Percentiles rank a stretch among this genome's conserved stretches.
These are phyloP conservation scores for Pipistrellus pygmaeus DNA, from an alignment of 2,797 vertebrate genomes.

Conservation along the genomic window DNA sequence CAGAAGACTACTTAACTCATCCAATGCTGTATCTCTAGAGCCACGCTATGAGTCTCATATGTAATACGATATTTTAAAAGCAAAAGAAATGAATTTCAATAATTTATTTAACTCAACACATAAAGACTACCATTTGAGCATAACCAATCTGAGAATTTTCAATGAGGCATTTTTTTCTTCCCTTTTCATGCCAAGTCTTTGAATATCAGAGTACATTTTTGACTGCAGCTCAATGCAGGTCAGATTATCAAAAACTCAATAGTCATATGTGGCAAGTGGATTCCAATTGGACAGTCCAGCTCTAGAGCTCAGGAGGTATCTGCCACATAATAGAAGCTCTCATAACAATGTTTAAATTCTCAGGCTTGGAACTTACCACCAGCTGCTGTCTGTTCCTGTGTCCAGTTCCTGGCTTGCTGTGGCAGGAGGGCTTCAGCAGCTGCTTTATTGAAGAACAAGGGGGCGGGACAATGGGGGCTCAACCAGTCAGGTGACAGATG, in stretches of 20 bases:
- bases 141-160: background rate
- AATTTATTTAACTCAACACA: background rate
- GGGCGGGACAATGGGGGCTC: background rate
- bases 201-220: background rate
- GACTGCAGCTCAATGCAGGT: background rate
- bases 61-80: too few relatives aligned
- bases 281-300: background rate
- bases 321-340: background rate
- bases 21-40: too few relatives aligned
- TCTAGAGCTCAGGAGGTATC: background rate
- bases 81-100: background rate
- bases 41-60: too few relatives aligned
- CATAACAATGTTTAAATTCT: background rate
- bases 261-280: background rate
- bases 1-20: too few relatives aligned
- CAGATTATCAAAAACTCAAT: background rate
- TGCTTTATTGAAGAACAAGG: background rate
- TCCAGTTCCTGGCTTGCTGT: background rate
- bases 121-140: background rate
- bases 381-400: background rate
- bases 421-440: background rate
- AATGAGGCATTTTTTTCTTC: background rate
- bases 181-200: background rate
- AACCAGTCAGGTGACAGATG: background rate
- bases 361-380: constrained; percentile 32